phyloP scores from a whole-genome alignment of 2,888 invertebrate genomes.

The Epirrhoe alternata region DNA sequence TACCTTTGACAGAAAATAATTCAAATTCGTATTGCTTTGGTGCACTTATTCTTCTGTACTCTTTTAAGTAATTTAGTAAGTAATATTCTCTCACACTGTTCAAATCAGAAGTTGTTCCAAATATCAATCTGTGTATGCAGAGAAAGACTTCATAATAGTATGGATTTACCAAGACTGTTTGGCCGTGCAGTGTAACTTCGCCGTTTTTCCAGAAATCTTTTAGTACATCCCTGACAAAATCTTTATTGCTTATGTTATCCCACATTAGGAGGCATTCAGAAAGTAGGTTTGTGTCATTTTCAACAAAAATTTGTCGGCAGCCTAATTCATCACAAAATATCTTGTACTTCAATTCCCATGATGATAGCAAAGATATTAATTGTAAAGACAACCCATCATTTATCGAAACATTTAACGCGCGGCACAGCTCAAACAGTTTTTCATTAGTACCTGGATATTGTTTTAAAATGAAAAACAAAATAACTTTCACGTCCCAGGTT shows the following conservation, averaged over 20 bases:
- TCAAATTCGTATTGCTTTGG: conserved; percentile 82
- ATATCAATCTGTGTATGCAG: conserved; percentile 73
- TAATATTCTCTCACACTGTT: conserved; percentile 73
- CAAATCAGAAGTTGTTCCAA: conserved; percentile 58
- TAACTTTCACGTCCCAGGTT: conserved; percentile 78
- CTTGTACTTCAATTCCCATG: conserved; percentile 76
- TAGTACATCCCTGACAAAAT: conserved; percentile 70
- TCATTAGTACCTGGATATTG: conserved; percentile 67
- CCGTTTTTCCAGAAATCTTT: conserved; percentile 81
- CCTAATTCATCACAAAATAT: conserved; percentile 64
- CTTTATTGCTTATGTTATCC: conserved; percentile 74
- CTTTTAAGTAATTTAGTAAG: conserved; percentile 74
- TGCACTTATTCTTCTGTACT: conserved; percentile 70
- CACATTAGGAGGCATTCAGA: conserved; percentile 69
- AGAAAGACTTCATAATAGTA: conserved; percentile 80
- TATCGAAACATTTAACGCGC: conserved; percentile 66
- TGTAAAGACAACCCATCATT: conserved; percentile 76
- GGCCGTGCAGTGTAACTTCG: conserved; percentile 76
- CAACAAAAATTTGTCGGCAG: conserved; percentile 59
- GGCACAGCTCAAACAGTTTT: conserved; percentile 67
- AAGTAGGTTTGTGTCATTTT: conserved; percentile 63
- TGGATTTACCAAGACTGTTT: conserved; percentile 74
- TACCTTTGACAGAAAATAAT: conserved; percentile 78
- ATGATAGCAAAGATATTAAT: conserved; percentile 69
- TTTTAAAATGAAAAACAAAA: conserved; percentile 74